phyloP scores from a whole-genome alignment of 2,888 invertebrate species.

The Tenodera sinensis region DNA sequence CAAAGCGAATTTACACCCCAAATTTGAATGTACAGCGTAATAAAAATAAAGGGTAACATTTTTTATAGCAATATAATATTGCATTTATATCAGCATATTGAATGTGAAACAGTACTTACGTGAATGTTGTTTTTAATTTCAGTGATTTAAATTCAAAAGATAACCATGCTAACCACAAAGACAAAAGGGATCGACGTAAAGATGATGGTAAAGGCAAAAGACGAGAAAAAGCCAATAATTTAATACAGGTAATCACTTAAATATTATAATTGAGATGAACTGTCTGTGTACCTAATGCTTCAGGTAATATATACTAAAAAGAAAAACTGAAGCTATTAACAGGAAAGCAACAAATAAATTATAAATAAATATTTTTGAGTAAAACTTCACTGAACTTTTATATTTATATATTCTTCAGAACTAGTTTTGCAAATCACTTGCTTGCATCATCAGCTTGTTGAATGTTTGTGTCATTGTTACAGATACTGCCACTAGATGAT shows the following conservation, averaged over 20 bases:
- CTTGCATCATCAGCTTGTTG: no score
- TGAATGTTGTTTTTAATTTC: background rate
- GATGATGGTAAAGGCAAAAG: background rate
- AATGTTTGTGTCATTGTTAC: no score
- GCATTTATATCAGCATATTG: background rate
- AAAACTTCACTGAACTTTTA: no score
- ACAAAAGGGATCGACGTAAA: background rate
- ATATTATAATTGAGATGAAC: no score
- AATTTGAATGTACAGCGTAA: conserved; percentile 44
- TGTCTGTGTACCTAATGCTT: no score
- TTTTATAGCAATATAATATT: conserved; percentile 30
- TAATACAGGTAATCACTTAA: background rate
- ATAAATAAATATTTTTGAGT: no score
- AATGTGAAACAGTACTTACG: background rate
- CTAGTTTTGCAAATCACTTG: no score
- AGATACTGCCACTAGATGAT: no score
- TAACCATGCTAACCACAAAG: background rate
- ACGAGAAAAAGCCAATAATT: conserved; percentile 3
- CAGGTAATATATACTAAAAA: no score
- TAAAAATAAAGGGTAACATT: conserved; percentile 42
- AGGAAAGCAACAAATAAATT: no score
- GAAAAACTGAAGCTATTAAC: no score
- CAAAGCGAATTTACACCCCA: conserved; percentile 42
- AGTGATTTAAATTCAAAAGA: background rate
- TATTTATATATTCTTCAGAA: no score